Conservation (phyloP, 2,888 invertebrate species). For the Eustalomyia histrio region DNA sequence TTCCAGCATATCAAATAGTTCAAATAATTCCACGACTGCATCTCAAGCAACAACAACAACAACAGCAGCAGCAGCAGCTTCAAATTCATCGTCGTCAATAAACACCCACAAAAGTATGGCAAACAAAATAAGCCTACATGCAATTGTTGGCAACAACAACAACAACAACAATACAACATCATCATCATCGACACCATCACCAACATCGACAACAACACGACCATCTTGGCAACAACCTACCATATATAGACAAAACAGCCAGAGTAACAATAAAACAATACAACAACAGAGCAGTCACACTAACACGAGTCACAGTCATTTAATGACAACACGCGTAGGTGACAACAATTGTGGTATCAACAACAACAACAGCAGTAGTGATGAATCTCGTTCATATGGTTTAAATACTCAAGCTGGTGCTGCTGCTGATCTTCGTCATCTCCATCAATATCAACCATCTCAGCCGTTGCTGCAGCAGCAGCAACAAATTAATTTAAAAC, state of each 20-base stretch:
- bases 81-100: conserved; percentile 65
- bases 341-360: conserved; percentile 65
- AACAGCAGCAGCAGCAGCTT: conserved; percentile 61
- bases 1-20: conserved; percentile 76
- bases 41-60: conserved; percentile 61
- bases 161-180: conserved; percentile 61
- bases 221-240: conserved; percentile 73
- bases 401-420: conserved; percentile 46
- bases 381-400: conserved; percentile 62
- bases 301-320: conserved; percentile 60
- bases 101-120: conserved; percentile 75
- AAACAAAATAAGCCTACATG: conserved; percentile 77
- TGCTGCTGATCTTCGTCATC: conserved; percentile 66
- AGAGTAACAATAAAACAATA: conserved; percentile 64
- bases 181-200: conserved; percentile 68
- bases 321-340: conserved; percentile 72
- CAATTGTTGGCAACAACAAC: conserved; percentile 73
- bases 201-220: conserved; percentile 69
- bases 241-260: conserved; percentile 72
- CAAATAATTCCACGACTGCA: conserved; percentile 72
- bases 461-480: conserved; percentile 18
- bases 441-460: not conserved
- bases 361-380: conserved; percentile 67
- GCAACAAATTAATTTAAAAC: conserved; percentile 49
- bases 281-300: conserved; percentile 63